Conservation (phyloP, 2,113 vertebrate species). For the Neopipo cinnamomea region DNA sequence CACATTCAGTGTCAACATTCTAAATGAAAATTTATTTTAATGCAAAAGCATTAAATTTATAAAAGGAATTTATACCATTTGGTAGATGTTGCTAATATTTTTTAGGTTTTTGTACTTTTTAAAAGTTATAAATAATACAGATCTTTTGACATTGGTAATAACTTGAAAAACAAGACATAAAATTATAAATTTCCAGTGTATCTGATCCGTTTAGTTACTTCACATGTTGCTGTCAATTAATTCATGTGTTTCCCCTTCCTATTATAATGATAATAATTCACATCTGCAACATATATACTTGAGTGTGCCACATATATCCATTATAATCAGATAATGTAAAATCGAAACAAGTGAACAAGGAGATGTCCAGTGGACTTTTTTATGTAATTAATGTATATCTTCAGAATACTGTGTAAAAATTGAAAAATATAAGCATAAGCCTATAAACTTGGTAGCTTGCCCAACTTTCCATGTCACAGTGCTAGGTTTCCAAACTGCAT, state of each 20-base stretch:
- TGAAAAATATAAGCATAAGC: background rate
- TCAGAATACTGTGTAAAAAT: background rate
- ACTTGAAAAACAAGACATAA: background rate
- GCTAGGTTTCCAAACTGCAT: background rate
- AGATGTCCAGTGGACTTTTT: background rate
- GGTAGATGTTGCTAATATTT: background rate
- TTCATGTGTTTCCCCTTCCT: background rate
- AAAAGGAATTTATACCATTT: background rate
- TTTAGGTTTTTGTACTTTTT: background rate
- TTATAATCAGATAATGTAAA: background rate
- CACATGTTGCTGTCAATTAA: background rate
- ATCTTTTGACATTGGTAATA: background rate
- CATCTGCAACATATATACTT: background rate
- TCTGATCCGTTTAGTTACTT: background rate
- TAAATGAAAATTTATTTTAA: background rate
- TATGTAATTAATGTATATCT: background rate
- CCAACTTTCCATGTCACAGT: background rate
- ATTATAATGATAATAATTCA: background rate
- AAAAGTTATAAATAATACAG: background rate
- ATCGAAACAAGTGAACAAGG: background rate
- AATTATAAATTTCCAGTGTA: background rate
- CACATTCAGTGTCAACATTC: background rate
- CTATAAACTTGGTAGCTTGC: background rate
- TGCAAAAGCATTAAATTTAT: background rate
- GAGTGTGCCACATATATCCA: background rate